Base-by-base conservation (phyloP, 2,113 vertebrate species). In the Cyanocitta stelleri region DNA sequence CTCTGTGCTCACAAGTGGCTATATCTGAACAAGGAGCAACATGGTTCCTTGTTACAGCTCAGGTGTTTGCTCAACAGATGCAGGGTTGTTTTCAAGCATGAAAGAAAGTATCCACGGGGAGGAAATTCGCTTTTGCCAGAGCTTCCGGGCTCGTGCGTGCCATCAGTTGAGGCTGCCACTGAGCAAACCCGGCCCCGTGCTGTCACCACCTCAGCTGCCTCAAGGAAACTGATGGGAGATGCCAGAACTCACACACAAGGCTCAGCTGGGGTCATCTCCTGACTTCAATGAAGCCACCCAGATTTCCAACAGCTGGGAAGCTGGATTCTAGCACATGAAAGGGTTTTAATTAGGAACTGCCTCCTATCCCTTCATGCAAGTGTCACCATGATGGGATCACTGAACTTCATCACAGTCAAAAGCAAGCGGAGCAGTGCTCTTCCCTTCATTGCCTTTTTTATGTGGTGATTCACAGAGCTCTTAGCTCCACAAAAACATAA, bases 291-390 rank as follows among this genome's bases (percentile, higher is more conserved):
- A 86, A 95, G 78, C 55, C 85, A 96, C 81, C 62, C 93, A 91
- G 87, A 89, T 85, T 95, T 96, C 81, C 74, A 93, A 11, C 89
- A 96, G 87, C 93, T 89, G 93, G 91, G 81, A 80, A 67, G 23
- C 46, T 74, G 68, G 12, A 29, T 89, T 55, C 69, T 39, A 79
- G 62, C 17, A 90, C 68, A 92, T 93, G 44, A 93, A 92, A 96
- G 90, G 56, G 49, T 92, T 96, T 92, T 94, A 80, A 96, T 92
- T 56, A 96, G 88, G 86, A 94, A 90, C 72, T 61, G 85, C 76
- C 66, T 89, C 66, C 90, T 78, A 89, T 62, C 76, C 66, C 58
- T 54, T 64, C 48, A 61, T 23, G 41, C 54, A 79, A 93, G 83
- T 21, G 7, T 88, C 69, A 63, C 58, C 46, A 56, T 22, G 55